phyloP scores from a whole-genome alignment of 2,797 vertebrate genomes.

The Chanos chanos region DNA sequence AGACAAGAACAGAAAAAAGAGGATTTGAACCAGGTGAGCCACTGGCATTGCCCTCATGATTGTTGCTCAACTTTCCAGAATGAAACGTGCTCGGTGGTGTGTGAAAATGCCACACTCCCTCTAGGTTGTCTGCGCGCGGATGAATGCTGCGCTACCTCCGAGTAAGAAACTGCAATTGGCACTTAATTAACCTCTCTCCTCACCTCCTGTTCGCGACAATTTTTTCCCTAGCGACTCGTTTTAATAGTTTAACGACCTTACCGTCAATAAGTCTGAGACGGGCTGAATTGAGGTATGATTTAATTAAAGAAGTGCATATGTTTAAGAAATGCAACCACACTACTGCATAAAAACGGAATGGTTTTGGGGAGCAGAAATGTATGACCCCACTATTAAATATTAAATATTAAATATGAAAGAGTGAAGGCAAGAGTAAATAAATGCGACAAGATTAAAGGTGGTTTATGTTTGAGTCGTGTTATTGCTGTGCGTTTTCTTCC shows the following conservation, averaged over 20 bases:
- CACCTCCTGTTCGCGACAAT: conserved; percentile 73
- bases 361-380: conserved; percentile 47
- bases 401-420: conserved; percentile 61
- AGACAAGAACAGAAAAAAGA: no score
- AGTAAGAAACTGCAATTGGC: conserved; percentile 70
- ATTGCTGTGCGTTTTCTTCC: conserved; percentile 47
- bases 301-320: conserved; percentile 75
- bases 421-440: conserved; percentile 57
- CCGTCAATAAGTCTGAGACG: conserved; percentile 74
- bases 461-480: conserved; percentile 43
- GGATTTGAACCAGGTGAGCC: no score
- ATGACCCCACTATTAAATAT: conserved; percentile 64
- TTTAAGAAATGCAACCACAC: conserved; percentile 60
- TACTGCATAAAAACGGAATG: conserved; percentile 54
- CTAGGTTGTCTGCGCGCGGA: conserved; percentile 59
- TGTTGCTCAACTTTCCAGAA: conserved; percentile 35
- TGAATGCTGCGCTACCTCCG: conserved; percentile 68
- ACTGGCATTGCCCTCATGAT: conserved; percentile 35
- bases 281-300: conserved; percentile 74
- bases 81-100: conserved; percentile 39
- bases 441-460: conserved; percentile 48
- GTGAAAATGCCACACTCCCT: conserved; percentile 54
- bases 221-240: conserved; percentile 69
- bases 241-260: conserved; percentile 80
- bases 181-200: conserved; percentile 79